Evolutionary conservation across 1,140 invertebrate genomes (phyloP), one percentile per base, ranked within the genome.

Genomic region (Chymomyza costata): DNA sequence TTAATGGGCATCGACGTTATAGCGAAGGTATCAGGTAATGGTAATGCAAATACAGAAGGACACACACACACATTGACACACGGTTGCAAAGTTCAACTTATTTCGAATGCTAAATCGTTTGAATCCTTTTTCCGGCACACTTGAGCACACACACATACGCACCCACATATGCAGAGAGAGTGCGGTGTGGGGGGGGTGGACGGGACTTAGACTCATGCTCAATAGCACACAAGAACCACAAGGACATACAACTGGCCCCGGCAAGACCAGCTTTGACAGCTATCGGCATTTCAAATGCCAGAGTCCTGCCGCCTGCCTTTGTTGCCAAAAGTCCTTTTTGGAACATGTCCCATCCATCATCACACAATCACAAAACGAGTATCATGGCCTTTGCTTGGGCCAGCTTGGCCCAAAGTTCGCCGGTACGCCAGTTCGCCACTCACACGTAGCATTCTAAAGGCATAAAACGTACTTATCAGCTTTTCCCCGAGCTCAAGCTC

Each of bases 351-450:
- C 74, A 80, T 80, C 73, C 73, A 80, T 80, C 73, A 80, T 80
- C 73, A 80, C 73, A 80, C 73, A 80, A 80, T 80, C 73, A 80
- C 74, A 80, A 80, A 80, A 80, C 81, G 73, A 80, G 73, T 80
- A 80, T 80, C 67, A 80, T 68, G 59, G 52, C 49, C 53, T 13
- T 19, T 43, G 46, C 55, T 69, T 46, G 52, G 41, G 39, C 47
- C 44, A 40, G 25, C 5, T 6, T 32, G 35, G 37, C 53, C 64
- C 43, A 51, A n/a, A n/a, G 51, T 45, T 51, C 46, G 25, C 25
- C 15, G 18, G 19, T 31, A 21, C 18, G 18, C 10, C 13, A 32
- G 30, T 14, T 41, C 32, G 6, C 32, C 45, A 35, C 37, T 13
- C 57, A 66, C 71, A 71, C 63, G 68, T 74, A 81, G 59, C 74